Conservation (phyloP, 1,140 invertebrate species). For the Anastatus disparis region DNA sequence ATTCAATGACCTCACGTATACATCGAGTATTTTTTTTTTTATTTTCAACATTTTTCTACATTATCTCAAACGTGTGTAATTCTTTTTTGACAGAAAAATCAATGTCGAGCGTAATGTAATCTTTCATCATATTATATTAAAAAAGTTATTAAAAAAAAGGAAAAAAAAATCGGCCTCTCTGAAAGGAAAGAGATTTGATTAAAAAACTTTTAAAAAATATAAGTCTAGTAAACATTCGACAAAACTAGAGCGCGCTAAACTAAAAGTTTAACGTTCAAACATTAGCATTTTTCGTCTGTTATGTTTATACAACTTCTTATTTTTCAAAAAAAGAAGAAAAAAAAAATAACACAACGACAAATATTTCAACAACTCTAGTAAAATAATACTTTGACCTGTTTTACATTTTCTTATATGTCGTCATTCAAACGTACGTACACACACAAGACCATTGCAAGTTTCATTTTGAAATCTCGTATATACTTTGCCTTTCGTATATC, state of each 20-base stretch:
- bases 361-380: neutral
- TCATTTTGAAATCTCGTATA: neutral
- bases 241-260: slow-evolving; percentile 24
- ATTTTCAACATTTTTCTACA: too few relatives aligned
- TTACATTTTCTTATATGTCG: slow-evolving; percentile 19
- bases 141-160: slow-evolving; percentile 37
- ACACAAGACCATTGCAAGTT: neutral
- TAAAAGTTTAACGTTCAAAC: too few relatives aligned
- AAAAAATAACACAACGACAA: slow-evolving; percentile 22
- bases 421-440: neutral
- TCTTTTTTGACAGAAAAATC: slow-evolving; percentile 5
- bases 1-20: too few relatives aligned
- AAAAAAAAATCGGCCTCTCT: too few relatives aligned
- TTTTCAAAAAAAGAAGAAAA: too few relatives aligned
- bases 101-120: slow-evolving; percentile 9
- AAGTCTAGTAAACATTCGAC: neutral
- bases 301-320: neutral
- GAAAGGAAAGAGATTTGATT: slow-evolving; percentile 33
- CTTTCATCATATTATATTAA: slow-evolving; percentile 29
- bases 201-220: slow-evolving; percentile 38
- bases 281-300: slow-evolving; percentile 23
- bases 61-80: too few relatives aligned
- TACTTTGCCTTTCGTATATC: neutral
- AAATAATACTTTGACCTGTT: slow-evolving; percentile 19
- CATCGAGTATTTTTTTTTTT: too few relatives aligned